A percentile compares a stretch with the other conserved stretches of the same genome.
These are phyloP conservation scores for Muschampia plurimacula DNA, from an alignment of 2,888 invertebrate genomes.

Conservation along the genomic window DNA sequence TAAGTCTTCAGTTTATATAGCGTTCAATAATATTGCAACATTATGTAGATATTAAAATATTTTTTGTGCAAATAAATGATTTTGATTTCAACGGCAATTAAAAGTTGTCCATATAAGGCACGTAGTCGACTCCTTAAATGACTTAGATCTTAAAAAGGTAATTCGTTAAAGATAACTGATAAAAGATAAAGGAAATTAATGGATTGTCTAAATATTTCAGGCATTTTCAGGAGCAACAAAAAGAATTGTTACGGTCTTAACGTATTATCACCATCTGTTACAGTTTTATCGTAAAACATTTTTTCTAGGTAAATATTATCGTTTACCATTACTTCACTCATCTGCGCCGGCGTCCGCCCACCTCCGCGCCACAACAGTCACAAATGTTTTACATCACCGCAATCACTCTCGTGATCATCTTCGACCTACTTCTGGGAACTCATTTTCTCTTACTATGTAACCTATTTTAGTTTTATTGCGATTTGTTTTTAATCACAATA, in stretches of 20 bases:
- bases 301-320: background rate
- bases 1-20: too few species aligned
- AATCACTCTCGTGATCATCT: constrained; percentile 29
- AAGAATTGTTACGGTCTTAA: background rate
- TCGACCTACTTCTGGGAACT: background rate
- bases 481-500: background rate
- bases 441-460: background rate
- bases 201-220: too few species aligned
- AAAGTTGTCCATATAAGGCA: too few species aligned
- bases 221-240: background rate
- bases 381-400: constrained; percentile 59
- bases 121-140: too few species aligned
- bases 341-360: constrained; percentile 56
- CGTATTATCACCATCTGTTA: too few species aligned
- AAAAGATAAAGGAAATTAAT: too few species aligned
- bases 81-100: too few species aligned
- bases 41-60: too few species aligned
- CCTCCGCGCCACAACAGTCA: constrained; percentile 63
- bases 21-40: too few species aligned
- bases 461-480: background rate
- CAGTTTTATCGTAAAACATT: background rate
- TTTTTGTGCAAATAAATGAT: too few species aligned
- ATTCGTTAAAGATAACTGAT: too few species aligned
- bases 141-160: too few species aligned
- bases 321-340: constrained; percentile 50